phyloP scores from a whole-genome alignment of 2,888 invertebrate genomes.

The Scotopteryx bipunctaria region DNA sequence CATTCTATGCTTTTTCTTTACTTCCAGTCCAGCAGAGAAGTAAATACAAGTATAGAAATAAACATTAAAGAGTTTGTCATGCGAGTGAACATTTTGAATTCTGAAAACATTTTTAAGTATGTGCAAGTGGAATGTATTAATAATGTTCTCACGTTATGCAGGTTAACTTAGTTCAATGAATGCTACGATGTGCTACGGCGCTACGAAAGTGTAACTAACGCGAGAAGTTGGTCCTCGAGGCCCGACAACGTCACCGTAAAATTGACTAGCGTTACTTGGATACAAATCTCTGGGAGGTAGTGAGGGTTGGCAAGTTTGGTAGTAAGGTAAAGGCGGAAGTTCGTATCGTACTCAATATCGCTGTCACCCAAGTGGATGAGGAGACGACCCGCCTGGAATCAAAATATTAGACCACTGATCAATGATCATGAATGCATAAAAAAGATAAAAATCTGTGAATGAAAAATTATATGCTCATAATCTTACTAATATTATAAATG shows the following conservation, averaged over 20 bases:
- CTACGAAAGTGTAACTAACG: conserved; percentile 82
- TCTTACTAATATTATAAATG: too few species aligned
- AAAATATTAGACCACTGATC: too few species aligned
- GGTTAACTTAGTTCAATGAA: neutral
- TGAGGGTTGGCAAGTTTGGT: conserved; percentile 97
- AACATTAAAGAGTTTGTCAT: too few species aligned
- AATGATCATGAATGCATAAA: too few species aligned
- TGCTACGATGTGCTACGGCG: neutral
- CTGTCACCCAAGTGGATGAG: conserved; percentile 93
- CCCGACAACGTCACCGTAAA: conserved; percentile 96
- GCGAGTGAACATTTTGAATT: too few species aligned
- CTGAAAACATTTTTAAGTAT: too few species aligned
- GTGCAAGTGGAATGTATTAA: neutral
- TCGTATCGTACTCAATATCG: conserved; percentile 93
- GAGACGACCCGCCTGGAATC: conserved; percentile 89
- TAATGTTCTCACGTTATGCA: too few species aligned
- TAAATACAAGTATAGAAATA: too few species aligned
- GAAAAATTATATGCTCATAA: too few species aligned
- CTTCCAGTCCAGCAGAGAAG: too few species aligned
- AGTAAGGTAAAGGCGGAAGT: conserved; percentile 95
- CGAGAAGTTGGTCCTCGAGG: conserved; percentile 94
- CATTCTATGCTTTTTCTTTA: too few species aligned
- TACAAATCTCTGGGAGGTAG: conserved; percentile 95
- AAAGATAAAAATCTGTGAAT: too few species aligned
- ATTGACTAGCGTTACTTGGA: conserved; percentile 95